Evolutionary conservation across 2,797 vertebrate genomes (phyloP).

Genomic region (Natrix natrix): DNA sequence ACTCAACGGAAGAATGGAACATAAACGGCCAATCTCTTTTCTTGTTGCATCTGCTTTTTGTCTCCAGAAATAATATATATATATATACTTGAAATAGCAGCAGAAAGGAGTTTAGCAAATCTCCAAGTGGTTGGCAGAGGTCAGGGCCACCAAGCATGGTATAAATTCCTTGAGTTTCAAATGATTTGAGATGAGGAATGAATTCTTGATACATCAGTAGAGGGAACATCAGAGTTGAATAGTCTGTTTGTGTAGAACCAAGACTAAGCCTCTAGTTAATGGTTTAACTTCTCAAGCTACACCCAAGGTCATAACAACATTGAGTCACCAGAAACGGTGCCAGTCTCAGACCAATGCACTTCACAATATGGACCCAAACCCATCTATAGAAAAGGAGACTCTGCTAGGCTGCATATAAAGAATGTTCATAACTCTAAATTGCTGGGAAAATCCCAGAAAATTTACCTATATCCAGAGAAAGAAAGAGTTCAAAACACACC

Average conservation of each 20-base stretch:
- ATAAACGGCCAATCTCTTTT: background rate
- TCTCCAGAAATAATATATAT: background rate
- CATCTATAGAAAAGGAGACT: background rate
- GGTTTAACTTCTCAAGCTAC: background rate
- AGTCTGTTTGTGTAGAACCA: background rate
- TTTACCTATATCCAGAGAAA: slow-evolving; percentile 26
- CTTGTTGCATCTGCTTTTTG: background rate
- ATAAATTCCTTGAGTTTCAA: background rate
- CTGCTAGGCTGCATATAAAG: slow-evolving; percentile 17
- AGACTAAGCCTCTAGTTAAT: background rate
- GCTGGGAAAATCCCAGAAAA: background rate
- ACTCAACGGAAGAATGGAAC: background rate
- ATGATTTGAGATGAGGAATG: background rate
- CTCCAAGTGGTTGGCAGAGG: background rate
- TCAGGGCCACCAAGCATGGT: background rate
- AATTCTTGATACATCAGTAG: background rate
- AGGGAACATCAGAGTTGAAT: background rate
- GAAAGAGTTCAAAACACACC: background rate
- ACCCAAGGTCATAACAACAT: background rate
- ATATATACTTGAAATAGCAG: background rate
- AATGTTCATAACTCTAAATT: slow-evolving; percentile 38
- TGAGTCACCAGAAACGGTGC: background rate
- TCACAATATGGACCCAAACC: background rate
- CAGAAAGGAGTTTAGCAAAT: background rate
- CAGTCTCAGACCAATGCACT: background rate